Base-by-base conservation (phyloP, 1,140 invertebrate genomes). In the Conus ventricosus region DNA sequence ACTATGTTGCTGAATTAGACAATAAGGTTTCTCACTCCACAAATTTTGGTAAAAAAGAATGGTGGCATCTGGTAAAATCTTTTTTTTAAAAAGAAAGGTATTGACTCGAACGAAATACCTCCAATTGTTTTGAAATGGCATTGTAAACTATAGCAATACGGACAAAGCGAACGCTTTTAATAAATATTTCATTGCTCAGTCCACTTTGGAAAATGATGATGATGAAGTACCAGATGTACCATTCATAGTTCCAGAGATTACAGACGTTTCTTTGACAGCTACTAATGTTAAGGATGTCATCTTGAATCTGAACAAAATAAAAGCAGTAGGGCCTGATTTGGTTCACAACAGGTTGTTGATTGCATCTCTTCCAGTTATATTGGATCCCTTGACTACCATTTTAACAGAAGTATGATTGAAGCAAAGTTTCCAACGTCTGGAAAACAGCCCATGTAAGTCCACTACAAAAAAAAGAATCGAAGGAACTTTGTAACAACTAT, bases 11-110 rank as follows among this genome's bases (percentile, higher is more conserved):
- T 17, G 67, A 71, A 71, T 5, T 71, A 71, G 67, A 71, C 6
- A 13, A 20, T 71, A 71, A 71, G 10, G 67, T 71, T 71, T 23
- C 67, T 20, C 0, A 20, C 20, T n/a, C 15, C 11, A 17, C 67
- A 27, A 80, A 80, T 39, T 80, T 80, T 80, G 78, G 78, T 51
- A 51, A 11, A 11, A 80, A 80, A 39, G 78, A 80, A 17, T 80
- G 78, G 78, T 80, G 78, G 78, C 27, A 80, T 1, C 78, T 80
- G 6, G 78, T 80, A 39, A 80, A 27, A 51, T 51, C 13, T 8
- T 80, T 80, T 80, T 0, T 39, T 80, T 1, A 51, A 39, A 17
- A 80, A 80, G 23, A 80, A 80, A 53, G n/a, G 27, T 39, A 39
- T 80, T 39, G 27, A 39, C 27, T 51, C 27, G 23, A 53, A 80